These are phyloP conservation scores for Passer montanus DNA, from an alignment of 2,113 vertebrate genomes.

Conservation along the genomic window DNA sequence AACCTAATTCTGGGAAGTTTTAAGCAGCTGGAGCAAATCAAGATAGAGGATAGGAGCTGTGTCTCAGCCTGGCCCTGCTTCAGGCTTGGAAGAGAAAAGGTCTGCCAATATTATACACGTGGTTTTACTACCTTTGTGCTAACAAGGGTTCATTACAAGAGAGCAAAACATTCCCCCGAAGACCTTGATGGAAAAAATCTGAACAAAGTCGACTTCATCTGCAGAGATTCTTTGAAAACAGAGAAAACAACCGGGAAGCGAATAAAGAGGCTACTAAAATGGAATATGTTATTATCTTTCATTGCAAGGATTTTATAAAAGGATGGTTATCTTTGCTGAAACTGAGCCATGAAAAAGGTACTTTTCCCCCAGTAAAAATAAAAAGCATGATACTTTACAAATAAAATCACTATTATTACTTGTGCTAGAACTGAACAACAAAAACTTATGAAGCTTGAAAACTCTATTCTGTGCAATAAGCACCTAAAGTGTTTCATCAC, in stretches of 20 bases:
- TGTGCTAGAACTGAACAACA: neutral
- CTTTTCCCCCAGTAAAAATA: neutral
- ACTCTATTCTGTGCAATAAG: neutral
- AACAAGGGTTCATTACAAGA: neutral
- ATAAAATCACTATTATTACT: neutral
- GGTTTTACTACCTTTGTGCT: neutral
- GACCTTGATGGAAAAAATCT: neutral
- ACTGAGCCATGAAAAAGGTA: neutral
- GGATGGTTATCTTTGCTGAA: neutral
- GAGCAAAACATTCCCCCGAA: neutral
- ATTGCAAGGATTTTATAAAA: neutral
- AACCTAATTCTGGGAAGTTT: neutral
- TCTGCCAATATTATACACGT: neutral
- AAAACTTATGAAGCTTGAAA: constrained; percentile 20
- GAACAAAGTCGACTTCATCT: neutral
- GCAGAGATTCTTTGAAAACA: neutral
- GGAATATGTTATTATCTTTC: neutral
- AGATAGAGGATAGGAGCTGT: neutral
- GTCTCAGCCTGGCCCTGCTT: neutral
- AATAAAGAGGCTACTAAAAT: neutral
- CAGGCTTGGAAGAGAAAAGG: neutral
- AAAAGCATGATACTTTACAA: neutral
- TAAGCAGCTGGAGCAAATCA: neutral
- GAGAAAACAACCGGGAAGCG: neutral
- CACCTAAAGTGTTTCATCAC: neutral